A percentile compares a stretch with the other conserved stretches of the same genome.
Evolutionary conservation across 2,113 vertebrate species (phyloP).

Genomic region (Naja naja): DNA sequence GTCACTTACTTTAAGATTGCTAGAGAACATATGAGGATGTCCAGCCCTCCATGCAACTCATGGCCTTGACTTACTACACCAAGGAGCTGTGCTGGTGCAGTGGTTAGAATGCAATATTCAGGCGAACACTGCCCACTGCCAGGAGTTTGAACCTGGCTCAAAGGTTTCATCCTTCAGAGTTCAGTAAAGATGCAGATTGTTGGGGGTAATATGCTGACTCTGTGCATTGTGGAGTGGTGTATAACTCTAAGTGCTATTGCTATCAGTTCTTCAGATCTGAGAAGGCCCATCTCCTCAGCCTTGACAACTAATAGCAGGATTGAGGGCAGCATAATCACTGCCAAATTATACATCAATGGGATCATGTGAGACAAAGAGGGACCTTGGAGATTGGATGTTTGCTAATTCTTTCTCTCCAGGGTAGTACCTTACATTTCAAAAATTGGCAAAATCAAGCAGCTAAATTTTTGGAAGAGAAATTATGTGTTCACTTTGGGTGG

Average conservation of each 20-base stretch:
- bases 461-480: background rate
- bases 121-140: too few relatives aligned
- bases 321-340: background rate
- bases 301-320: background rate
- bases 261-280: background rate
- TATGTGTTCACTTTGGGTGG: background rate
- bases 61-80: background rate
- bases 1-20: background rate
- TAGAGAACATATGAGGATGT: background rate
- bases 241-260: background rate
- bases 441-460: background rate
- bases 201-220: too few relatives aligned
- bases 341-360: background rate
- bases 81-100: too few relatives aligned
- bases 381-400: background rate
- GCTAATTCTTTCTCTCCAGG: background rate
- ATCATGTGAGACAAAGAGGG: too few relatives aligned
- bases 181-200: too few relatives aligned
- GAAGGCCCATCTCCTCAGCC: background rate
- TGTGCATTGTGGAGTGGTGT: too few relatives aligned
- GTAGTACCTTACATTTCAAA: background rate
- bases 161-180: too few relatives aligned
- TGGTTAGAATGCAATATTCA: too few relatives aligned
- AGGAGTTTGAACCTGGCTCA: too few relatives aligned
- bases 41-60: background rate